These are phyloP conservation scores for Diplodus puntazzo DNA, from an alignment of 2,797 vertebrate genomes.

Conservation along the genomic window DNA sequence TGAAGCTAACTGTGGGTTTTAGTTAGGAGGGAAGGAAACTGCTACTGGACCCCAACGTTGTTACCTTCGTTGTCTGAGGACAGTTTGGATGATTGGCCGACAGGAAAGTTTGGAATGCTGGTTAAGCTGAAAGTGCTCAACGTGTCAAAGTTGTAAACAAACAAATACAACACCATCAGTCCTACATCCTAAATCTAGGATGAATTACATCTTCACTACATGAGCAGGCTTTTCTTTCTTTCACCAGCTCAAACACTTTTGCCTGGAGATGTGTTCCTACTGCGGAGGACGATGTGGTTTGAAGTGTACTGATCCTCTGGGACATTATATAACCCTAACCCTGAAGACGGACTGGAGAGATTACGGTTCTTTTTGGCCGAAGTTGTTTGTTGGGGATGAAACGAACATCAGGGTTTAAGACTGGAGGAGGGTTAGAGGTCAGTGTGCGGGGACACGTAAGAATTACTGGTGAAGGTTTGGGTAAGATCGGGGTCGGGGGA, in stretches of 20 bases:
- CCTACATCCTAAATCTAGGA: not conserved
- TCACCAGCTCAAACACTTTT: not conserved
- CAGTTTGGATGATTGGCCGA: not conserved
- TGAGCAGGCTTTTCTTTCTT: too few species aligned
- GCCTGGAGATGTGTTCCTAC: not conserved
- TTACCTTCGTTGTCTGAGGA: too few species aligned
- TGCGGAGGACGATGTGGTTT: accelerated
- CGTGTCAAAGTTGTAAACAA: not conserved
- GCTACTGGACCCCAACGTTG: not conserved
- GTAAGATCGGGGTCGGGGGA: conserved; percentile 13
- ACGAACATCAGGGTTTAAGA: not conserved
- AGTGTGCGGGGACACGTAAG: not conserved
- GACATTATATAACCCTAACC: too few species aligned
- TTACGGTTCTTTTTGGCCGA: not conserved
- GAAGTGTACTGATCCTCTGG: not conserved
- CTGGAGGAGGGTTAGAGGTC: not conserved
- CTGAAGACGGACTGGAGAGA: not conserved
- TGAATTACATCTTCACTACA: not conserved
- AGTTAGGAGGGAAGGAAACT: not conserved
- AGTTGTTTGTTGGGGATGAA: not conserved
- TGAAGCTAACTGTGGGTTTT: not conserved
- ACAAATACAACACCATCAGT: not conserved
- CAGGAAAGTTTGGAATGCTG: not conserved
- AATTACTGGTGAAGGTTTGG: not conserved
- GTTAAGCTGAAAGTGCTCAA: too few species aligned